A percentile compares a stretch with the other conserved stretches of the same genome.
Evolutionary conservation across 1,140 invertebrate species (phyloP).

Genomic region (Calliopsis andreniformis): DNA sequence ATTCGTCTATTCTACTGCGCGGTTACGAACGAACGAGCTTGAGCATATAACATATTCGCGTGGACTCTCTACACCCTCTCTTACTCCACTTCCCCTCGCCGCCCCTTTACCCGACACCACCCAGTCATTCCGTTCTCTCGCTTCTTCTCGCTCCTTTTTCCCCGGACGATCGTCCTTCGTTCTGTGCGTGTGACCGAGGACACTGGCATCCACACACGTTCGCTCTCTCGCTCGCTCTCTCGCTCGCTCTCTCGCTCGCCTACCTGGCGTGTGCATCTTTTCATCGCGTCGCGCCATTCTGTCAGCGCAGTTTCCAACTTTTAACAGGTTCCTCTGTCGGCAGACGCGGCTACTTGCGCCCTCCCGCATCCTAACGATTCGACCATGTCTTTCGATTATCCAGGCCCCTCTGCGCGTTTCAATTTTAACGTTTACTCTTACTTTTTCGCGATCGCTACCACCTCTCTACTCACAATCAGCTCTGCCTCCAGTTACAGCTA

Average conservation of each 20-base stretch:
- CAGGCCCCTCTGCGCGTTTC: neutral
- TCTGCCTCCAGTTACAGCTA: too few species aligned
- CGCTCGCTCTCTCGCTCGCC: constrained; percentile 27
- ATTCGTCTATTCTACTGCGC: constrained; percentile 77
- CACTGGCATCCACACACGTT: constrained; percentile 46
- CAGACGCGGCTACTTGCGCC: constrained; percentile 32
- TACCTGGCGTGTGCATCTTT: constrained; percentile 64
- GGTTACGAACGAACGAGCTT: constrained; percentile 77
- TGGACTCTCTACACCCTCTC: constrained; percentile 53
- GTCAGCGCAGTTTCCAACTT: constrained; percentile 62
- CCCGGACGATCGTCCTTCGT: constrained; percentile 41
- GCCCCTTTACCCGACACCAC: constrained; percentile 22
- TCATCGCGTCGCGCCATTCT: constrained; percentile 61
- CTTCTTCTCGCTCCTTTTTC: constrained; percentile 41
- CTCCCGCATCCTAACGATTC: constrained; percentile 10
- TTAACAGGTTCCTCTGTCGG: constrained; percentile 66
- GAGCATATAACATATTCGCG: constrained; percentile 75
- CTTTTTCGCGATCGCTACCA: neutral
- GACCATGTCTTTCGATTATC: constrained; percentile 33
- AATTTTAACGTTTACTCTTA: neutral
- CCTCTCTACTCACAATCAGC: too few species aligned
- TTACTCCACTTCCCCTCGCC: constrained; percentile 15
- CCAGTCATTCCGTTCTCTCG: constrained; percentile 16
- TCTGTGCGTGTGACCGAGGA: constrained; percentile 49
- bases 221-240: too few species aligned